Base-by-base conservation (phyloP, 2,888 invertebrate species). In the Vannuccia rotundouncinata region DNA sequence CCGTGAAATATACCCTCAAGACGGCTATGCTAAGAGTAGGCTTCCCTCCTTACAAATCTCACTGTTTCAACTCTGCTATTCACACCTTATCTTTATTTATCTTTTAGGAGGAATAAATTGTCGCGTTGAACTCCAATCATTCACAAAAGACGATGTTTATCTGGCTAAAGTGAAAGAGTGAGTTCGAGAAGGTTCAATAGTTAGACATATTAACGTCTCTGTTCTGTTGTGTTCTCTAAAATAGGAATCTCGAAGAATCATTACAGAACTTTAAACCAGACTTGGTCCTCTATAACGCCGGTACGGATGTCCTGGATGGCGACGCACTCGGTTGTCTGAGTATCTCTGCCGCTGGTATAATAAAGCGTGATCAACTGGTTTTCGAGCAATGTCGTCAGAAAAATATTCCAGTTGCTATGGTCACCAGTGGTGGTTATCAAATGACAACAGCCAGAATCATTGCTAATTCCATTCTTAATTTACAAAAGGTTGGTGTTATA, bases 221-320 rank as follows among this genome's bases (percentile, higher is more conserved):
- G 25, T 66, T n/a, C 5, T 2, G 22, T 66, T 13, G 10, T 45
- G 45, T 45, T 17, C 45, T 45, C 10, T 17, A 45, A 10, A 17
- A 59, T 85, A 93, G 93, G 81, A 91, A 92, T 85, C 88, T 94
- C 27, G 90, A 90, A 83, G 90, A 89, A 66, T 92, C 93, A 0
- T 86, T 94, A 28, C 86, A 89, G 0, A 91, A 92, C 85, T 94
- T 87, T 82, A 79, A 60, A 78, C 93, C 95, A 0, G 92, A 95
- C 85, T 89, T 95, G 29, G 89, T 95, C 74, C 91, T 95, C n/a
- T 95, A 94, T 88, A 95, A 95, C 88, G 95, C 95, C n/a, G 95
- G 95, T 0, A 95, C 95, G 0, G 95, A 95, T 86, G 90, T 94
- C 31, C 88, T 95, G 59, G 90, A 91, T 81, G 92, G 92, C 0